phyloP scores from a whole-genome alignment of 2,113 vertebrate species.

The Brachyhypopomus occidentalis region DNA sequence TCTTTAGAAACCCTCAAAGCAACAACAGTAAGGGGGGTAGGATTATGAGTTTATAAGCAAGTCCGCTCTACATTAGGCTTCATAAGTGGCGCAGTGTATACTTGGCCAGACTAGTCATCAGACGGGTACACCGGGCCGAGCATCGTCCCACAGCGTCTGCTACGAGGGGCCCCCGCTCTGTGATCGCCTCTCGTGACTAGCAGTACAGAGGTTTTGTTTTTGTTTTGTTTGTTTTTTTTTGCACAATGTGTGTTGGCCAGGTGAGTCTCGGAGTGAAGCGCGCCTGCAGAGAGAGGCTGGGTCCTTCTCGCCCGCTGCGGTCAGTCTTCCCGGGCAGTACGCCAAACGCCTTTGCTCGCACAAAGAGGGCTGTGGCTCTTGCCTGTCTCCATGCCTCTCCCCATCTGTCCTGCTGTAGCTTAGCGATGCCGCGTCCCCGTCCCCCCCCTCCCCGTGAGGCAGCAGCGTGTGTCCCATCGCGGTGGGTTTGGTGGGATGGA shows the following conservation, averaged over 20 bases:
- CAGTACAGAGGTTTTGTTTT: slow-evolving; percentile 28
- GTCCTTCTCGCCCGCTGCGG: slow-evolving; percentile 34
- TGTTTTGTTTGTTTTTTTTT: too few relatives aligned
- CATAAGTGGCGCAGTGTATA: slow-evolving; percentile 56
- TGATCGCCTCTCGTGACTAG: slow-evolving; percentile 28
- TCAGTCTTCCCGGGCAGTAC: slow-evolving; percentile 45
- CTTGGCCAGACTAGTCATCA: slow-evolving; percentile 48
- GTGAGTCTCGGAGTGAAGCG: slow-evolving; percentile 30
- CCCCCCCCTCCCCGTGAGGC: slow-evolving; percentile 44
- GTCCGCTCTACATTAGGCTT: slow-evolving; percentile 71
- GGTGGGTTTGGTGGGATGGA: slow-evolving; percentile 41
- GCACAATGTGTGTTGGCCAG: slow-evolving; percentile 13
- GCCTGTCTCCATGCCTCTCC: slow-evolving; percentile 44
- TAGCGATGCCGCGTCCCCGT: slow-evolving; percentile 33
- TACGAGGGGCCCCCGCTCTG: background rate
- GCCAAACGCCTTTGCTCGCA: slow-evolving; percentile 52
- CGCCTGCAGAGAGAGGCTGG: slow-evolving; percentile 18
- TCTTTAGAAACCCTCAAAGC: slow-evolving; percentile 34
- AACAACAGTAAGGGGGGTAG: slow-evolving; percentile 29
- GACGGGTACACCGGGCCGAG: slow-evolving; percentile 23
- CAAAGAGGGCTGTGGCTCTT: slow-evolving; percentile 49
- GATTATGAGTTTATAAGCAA: slow-evolving; percentile 60
- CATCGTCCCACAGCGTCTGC: slow-evolving; percentile 29
- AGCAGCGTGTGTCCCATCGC: slow-evolving; percentile 34
- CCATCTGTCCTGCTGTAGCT: slow-evolving; percentile 54